These are phyloP conservation scores for Diploscapter pachys DNA, from an alignment of 1,140 invertebrate genomes.

Conservation along the genomic window DNA sequence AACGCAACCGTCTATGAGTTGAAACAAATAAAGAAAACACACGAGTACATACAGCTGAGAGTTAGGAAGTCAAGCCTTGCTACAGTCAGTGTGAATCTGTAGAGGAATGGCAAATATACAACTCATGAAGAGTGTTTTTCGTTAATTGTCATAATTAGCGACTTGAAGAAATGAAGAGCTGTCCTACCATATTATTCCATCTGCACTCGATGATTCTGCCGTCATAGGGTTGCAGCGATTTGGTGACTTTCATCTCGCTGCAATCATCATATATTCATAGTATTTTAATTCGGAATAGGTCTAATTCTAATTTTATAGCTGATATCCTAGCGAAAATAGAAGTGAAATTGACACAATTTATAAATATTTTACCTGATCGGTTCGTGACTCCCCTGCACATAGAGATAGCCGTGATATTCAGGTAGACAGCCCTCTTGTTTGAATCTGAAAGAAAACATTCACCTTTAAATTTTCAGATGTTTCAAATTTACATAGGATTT, in stretches of 20 bases:
- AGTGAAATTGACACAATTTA: no score
- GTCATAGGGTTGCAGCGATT: constrained; percentile 74
- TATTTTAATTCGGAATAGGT: no score
- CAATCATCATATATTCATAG: no score
- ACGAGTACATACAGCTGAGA: constrained; percentile 2
- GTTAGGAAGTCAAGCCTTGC: no score
- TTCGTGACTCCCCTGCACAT: constrained; percentile 41
- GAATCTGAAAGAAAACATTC: constrained; percentile 60
- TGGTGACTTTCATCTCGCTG: constrained; percentile 70
- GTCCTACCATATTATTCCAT: constrained; percentile 42
- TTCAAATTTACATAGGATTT: background rate
- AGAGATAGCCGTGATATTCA: constrained; percentile 46
- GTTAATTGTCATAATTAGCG: no score
- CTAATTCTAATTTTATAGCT: no score
- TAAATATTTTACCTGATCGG: constrained; percentile 50
- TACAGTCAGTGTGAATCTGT: no score
- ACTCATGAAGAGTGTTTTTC: no score
- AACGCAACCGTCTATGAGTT: constrained; percentile 46
- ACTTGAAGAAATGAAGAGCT: no score
- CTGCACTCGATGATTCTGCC: constrained; percentile 96
- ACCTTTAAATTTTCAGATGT: constrained; percentile 64
- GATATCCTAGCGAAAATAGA: no score
- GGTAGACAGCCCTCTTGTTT: constrained; percentile 69
- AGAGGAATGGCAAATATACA: no score
- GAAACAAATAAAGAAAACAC: constrained; percentile 34